Base-by-base conservation (phyloP, 1,140 invertebrate species). In the Monochamus saltuarius region DNA sequence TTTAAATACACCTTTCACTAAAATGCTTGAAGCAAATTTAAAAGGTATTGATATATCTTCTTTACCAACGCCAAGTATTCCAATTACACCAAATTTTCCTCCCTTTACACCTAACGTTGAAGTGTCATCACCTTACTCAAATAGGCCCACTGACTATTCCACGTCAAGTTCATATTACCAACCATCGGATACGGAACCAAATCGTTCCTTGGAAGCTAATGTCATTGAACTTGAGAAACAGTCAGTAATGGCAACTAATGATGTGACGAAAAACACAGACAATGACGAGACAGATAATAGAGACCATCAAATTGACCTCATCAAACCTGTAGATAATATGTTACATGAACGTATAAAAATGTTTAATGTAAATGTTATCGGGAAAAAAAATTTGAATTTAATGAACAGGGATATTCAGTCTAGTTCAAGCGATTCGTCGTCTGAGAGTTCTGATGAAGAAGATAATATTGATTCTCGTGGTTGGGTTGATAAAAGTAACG, bases 121-220 rank as follows among this genome's bases (percentile, higher is more conserved):
- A 53, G 45, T 53, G 9, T 9, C 8, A 8, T 56, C 53, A 8
- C 53, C 53, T 8, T 56, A 42, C 22, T 43, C 53, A 17, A 67
- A 66, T 54, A 62, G 66, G 34, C 64, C 60, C 11, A 74, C 72
- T 1, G 72, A 72, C 59, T 70, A 74, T 64, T 72, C 72, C 4
- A 73, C 68, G 9, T 65, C 63, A 2, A 68, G 68, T 60, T 69
- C 67, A 0, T 76, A 76, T 59, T 76, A 73, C 55, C 70, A 72
- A 47, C 69, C 72, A 11, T 73, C 71, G 0, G 74, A 74, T 59
- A 66, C 58, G 8, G 74, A 74, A 64, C 69, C 68, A 34, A 73
- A 71, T 60, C 71, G 74, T 62, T 71, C 67, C 0, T 50, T 74
- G 7, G 72, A 75, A 46, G 64, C 55, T n/a, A 43, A 43, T 10